phyloP scores from a whole-genome alignment of 2,797 vertebrate species.

The Fistularia commersonii region DNA sequence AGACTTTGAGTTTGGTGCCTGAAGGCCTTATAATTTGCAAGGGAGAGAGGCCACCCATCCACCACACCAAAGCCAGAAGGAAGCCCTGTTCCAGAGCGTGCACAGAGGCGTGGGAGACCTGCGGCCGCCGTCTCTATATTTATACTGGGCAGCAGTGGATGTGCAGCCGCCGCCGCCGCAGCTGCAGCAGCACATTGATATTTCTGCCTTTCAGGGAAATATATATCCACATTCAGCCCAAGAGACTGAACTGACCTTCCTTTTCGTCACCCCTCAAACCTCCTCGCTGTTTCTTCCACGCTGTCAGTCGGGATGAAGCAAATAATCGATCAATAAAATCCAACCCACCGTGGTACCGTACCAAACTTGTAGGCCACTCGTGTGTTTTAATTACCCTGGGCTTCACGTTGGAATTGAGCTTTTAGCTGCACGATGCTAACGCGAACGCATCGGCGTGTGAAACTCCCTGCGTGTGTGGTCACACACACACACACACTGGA shows the following conservation, averaged over 20 bases:
- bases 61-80: conserved; percentile 75
- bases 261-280: conserved; percentile 19
- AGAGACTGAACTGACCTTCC: conserved; percentile 22
- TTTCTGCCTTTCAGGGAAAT: conserved; percentile 51
- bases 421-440: conserved; percentile 44
- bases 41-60: conserved; percentile 67
- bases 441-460: conserved; percentile 8
- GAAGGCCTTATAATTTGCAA: conserved; percentile 77
- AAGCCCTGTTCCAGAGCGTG: conserved; percentile 59
- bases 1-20: conserved; percentile 63
- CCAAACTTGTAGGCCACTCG: no score
- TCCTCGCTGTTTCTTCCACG: conserved; percentile 1
- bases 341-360: no score
- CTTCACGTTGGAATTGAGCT: conserved; percentile 25
- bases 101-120: conserved; percentile 69
- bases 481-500: conserved; percentile 8
- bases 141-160: conserved; percentile 68
- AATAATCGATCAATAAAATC: no score
- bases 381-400: conserved; percentile 36
- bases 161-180: conserved; percentile 28
- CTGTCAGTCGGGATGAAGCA: conserved; percentile 3
- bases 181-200: conserved; percentile 43
- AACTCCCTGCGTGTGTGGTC: conserved; percentile 50
- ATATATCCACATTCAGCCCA: conserved; percentile 27
- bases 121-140: conserved; percentile 72